These are phyloP conservation scores for Drosophila biarmipes DNA, from an alignment of 1,140 invertebrate species.

Conservation along the genomic window DNA sequence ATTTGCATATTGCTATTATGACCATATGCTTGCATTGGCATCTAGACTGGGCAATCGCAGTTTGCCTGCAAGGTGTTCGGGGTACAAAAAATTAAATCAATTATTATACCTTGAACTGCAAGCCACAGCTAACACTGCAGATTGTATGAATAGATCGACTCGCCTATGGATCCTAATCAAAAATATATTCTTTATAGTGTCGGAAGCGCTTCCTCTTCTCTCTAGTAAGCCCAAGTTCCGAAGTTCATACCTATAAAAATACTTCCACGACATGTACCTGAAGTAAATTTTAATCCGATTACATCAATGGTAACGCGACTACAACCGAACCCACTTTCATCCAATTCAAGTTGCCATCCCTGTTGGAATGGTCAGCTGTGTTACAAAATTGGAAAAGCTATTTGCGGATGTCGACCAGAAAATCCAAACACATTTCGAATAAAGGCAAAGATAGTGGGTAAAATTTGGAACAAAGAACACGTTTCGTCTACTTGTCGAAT, in stretches of 20 bases:
- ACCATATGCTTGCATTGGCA: slow-evolving; percentile 2
- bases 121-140: too few relatives aligned
- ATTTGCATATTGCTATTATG: slow-evolving; percentile 28
- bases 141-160: too few relatives aligned
- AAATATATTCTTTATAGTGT: too few relatives aligned
- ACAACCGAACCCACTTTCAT: neutral
- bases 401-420: neutral
- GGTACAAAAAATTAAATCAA: too few relatives aligned
- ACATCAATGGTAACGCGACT: neutral
- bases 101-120: too few relatives aligned
- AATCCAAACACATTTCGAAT: neutral
- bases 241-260: too few relatives aligned
- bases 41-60: neutral
- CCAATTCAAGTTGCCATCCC: neutral
- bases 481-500: slow-evolving; percentile 48
- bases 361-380: neutral
- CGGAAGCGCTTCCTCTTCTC: too few relatives aligned
- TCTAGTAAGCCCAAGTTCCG: too few relatives aligned
- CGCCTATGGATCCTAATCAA: too few relatives aligned
- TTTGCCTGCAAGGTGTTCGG: too few relatives aligned
- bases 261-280: too few relatives aligned
- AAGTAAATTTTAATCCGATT: neutral
- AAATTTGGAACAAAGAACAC: neutral
- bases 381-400: neutral
- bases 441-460: neutral